Percentiles rank a stretch among this genome's conserved stretches.
These are phyloP conservation scores for Hesperia comma DNA, from an alignment of 2,888 invertebrate species.

Conservation along the genomic window DNA sequence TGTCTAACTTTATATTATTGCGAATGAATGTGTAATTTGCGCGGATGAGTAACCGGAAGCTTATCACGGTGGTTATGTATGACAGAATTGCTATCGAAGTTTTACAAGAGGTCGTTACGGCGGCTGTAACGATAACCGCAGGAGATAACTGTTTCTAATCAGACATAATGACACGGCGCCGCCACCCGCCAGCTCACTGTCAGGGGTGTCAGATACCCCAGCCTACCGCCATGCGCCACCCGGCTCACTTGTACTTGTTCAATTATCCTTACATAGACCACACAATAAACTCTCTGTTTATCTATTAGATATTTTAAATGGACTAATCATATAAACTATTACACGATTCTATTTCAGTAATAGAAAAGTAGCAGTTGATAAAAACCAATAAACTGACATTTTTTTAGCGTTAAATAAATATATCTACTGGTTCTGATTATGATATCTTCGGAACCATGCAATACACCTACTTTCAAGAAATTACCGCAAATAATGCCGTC, in stretches of 20 bases:
- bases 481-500: no score
- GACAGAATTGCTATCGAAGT: conserved; percentile 72
- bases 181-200: conserved; percentile 43
- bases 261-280: conserved; percentile 10
- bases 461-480: no score
- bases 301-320: no score
- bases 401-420: no score
- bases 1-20: conserved; percentile 39
- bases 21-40: conserved; percentile 61
- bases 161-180: conserved; percentile 70
- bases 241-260: conserved; percentile 4
- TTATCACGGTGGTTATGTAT: conserved; percentile 70
- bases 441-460: no score
- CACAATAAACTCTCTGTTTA: conserved; percentile 28
- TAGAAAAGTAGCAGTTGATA: no score
- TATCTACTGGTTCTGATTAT: no score
- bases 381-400: no score
- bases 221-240: conserved; percentile 3
- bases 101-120: conserved; percentile 78
- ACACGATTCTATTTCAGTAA: no score
- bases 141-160: conserved; percentile 81
- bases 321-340: no score
- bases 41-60: conserved; percentile 66
- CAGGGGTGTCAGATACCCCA: conserved; percentile 33
- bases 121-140: conserved; percentile 76